Conservation (phyloP, 92 coral and sea anemone species). For the Epizoanthus stellaris region DNA sequence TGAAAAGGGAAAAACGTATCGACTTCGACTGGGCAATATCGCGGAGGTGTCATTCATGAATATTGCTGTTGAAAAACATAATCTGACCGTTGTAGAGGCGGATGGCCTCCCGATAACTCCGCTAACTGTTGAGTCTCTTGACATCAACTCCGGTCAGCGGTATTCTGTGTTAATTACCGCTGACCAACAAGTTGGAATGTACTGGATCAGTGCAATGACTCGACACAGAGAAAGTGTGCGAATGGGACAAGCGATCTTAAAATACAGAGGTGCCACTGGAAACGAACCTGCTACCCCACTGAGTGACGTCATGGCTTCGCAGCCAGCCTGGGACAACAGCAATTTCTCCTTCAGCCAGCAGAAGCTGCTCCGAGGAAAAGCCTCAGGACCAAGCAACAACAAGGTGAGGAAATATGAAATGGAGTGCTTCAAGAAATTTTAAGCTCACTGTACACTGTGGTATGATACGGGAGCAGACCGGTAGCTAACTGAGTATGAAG, state of each 20-base stretch:
- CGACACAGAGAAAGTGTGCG: conserved; percentile 28
- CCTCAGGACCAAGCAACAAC: conserved; percentile 31
- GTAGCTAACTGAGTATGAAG: too few species aligned
- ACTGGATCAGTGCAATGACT: conserved; percentile 51
- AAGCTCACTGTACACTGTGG: too few species aligned
- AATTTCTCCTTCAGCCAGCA: conserved; percentile 34
- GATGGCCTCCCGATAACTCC: conserved; percentile 31
- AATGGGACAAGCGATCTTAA: conserved; percentile 29
- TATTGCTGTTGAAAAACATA: conserved; percentile 48
- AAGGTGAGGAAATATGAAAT: not conserved
- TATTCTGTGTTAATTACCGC: conserved; percentile 44
- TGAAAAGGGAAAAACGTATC: conserved; percentile 42
- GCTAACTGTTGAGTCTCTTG: conserved; percentile 12
- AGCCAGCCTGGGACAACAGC: conserved; percentile 54
- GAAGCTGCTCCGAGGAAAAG: conserved; percentile 29
- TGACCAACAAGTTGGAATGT: conserved; percentile 44
- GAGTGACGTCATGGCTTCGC: conserved; percentile 35
- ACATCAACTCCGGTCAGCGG: conserved; percentile 44
- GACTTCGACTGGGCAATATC: conserved; percentile 37
- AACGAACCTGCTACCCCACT: conserved; percentile 18
- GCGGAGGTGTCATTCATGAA: conserved; percentile 52
- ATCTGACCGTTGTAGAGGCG: conserved; percentile 43
- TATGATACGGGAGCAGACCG: too few species aligned
- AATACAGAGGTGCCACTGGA: conserved; percentile 11
- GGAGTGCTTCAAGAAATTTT: too few species aligned